Conservation (phyloP, 2,797 vertebrate species). For the Ambastaia sidthimunki region DNA sequence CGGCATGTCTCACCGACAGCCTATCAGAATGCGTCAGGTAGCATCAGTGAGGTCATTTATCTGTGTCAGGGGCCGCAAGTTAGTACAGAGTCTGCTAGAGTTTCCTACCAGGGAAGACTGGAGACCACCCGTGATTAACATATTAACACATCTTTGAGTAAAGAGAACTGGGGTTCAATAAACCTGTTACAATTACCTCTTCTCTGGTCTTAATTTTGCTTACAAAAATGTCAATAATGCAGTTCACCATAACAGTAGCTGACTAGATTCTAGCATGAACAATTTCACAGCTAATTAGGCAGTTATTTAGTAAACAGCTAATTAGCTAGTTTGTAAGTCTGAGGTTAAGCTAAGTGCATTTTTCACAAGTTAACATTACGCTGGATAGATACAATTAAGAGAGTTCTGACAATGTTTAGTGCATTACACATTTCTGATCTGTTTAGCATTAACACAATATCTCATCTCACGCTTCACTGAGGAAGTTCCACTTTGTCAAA, state of each 20-base stretch:
- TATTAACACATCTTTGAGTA: not conserved
- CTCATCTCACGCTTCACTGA: not conserved
- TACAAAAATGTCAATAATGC: not conserved
- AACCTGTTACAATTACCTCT: too few species aligned
- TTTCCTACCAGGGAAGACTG: conserved; percentile 56
- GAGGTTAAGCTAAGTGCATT: conserved; percentile 19
- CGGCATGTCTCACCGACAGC: conserved; percentile 19
- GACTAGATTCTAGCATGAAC: conserved; percentile 27
- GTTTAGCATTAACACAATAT: conserved; percentile 22
- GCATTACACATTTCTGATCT: conserved; percentile 40
- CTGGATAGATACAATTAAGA: conserved; percentile 31
- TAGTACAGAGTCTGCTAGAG: conserved; percentile 53
- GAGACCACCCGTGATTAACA: conserved; percentile 39
- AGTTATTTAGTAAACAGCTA: conserved; percentile 12
- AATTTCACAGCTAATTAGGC: conserved; percentile 15
- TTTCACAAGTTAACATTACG: conserved; percentile 23
- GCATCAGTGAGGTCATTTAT: conserved; percentile 55
- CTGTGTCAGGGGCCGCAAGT: conserved; percentile 30
- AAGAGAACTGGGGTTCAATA: not conserved
- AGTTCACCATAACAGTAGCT: conserved; percentile 20
- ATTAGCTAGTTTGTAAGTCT: conserved; percentile 14
- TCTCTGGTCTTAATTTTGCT: too few species aligned
- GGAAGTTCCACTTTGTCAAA: conserved; percentile 36
- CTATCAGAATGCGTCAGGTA: conserved; percentile 43
- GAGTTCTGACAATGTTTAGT: not conserved